Conservation (phyloP, 2,888 invertebrate species). For the Macrophya alboannulata region DNA sequence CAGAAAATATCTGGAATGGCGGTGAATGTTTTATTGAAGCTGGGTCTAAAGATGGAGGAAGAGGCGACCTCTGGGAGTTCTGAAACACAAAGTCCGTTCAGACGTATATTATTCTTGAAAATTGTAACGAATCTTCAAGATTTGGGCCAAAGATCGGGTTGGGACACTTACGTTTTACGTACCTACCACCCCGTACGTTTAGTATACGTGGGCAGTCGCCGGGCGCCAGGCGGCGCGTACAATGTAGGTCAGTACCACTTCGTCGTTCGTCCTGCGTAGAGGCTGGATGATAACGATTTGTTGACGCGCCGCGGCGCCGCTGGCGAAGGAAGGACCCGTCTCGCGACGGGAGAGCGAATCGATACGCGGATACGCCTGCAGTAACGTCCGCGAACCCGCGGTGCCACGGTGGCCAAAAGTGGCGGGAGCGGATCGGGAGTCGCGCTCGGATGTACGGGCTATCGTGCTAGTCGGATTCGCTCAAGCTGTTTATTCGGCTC, state of each 20-base stretch:
- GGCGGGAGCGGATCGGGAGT: conserved; percentile 29
- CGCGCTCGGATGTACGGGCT: neutral
- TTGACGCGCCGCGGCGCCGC: conserved; percentile 44
- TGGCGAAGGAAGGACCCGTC: conserved; percentile 38
- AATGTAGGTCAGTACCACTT: conserved; percentile 53
- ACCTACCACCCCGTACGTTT: neutral
- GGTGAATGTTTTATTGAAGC: neutral
- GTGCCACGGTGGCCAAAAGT: conserved; percentile 35
- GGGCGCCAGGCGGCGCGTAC: conserved; percentile 24
- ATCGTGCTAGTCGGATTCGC: neutral
- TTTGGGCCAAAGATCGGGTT: neutral
- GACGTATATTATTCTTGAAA: neutral
- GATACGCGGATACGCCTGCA: conserved; percentile 48
- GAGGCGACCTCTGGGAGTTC: neutral
- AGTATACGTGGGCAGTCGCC: conserved; percentile 28
- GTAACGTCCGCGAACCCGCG: conserved; percentile 40
- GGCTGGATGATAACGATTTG: conserved; percentile 54
- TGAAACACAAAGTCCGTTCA: neutral
- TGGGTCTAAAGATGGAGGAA: neutral
- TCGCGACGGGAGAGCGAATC: conserved; percentile 39
- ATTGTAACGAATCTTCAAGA: neutral
- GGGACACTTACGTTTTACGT: neutral
- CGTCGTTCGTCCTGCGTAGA: conserved; percentile 49
- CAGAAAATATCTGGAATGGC: neutral
- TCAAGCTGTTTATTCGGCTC: neutral